A percentile compares a stretch with the other conserved stretches of the same genome.
phyloP scores from a whole-genome alignment of 2,797 vertebrate genomes.

The Leuciscus waleckii region DNA sequence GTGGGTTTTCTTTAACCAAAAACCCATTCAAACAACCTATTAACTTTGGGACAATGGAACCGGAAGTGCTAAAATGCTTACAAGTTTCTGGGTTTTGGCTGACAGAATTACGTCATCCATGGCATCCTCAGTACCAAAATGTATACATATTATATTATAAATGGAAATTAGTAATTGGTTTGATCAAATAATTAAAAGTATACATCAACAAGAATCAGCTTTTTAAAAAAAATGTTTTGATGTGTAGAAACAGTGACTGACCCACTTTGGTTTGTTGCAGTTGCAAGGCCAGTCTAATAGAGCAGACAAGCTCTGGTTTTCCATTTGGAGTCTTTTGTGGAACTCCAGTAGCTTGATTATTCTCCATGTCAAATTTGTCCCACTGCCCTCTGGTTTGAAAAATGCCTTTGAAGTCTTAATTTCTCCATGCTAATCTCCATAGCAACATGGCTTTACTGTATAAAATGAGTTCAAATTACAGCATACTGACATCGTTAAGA shows the following conservation, averaged over 20 bases:
- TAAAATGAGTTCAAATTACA: not conserved
- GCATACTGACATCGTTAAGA: not conserved
- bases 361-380: not conserved
- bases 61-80: not conserved
- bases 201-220: not conserved
- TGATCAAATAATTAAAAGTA: not conserved
- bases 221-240: not conserved
- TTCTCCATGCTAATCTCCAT: slow-evolving; percentile 25
- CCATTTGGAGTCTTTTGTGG: not conserved
- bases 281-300: not conserved
- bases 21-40: too few species aligned
- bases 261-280: not conserved
- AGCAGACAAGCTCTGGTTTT: not conserved
- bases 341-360: slow-evolving; percentile 14
- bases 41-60: too few species aligned
- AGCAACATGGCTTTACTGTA: slow-evolving; percentile 28
- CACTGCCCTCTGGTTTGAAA: not conserved
- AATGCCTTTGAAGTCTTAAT: slow-evolving; percentile 13
- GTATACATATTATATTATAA: too few species aligned
- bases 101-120: too few species aligned
- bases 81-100: not conserved
- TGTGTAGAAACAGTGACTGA: not conserved
- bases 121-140: too few species aligned
- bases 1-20: too few species aligned
- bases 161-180: not conserved